A percentile compares a stretch with the other conserved stretches of the same genome.
Evolutionary conservation across 2,797 vertebrate genomes (phyloP).

Genomic region (Tangara arthus): DNA sequence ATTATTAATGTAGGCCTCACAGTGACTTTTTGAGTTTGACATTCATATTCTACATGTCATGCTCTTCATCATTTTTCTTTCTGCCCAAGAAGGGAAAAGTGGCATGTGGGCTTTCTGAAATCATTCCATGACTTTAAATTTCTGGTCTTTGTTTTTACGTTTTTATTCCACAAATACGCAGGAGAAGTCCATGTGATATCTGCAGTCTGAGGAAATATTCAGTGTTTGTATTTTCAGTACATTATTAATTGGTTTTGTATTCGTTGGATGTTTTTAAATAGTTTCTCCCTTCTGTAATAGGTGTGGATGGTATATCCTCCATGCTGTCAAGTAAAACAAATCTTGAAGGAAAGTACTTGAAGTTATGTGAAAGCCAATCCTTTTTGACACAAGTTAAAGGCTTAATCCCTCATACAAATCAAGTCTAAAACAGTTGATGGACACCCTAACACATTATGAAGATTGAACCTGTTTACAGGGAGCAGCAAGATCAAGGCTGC

Average conservation of each 20-base stretch:
- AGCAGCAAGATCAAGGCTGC: neutral
- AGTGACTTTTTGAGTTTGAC: neutral
- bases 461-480: neutral
- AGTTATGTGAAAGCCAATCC: neutral
- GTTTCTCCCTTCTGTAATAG: neutral
- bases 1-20: neutral
- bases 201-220: neutral
- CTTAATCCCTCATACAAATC: neutral
- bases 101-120: neutral
- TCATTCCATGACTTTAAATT: neutral
- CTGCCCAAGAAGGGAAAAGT: neutral
- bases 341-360: neutral
- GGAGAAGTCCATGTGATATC: neutral
- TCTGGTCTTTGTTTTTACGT: neutral
- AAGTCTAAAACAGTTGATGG: neutral
- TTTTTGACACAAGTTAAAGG: neutral
- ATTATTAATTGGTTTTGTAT: neutral
- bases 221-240: neutral
- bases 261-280: neutral
- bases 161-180: neutral
- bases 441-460: neutral
- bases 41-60: neutral
- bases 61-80: neutral
- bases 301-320: neutral
- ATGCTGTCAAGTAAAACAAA: neutral